A percentile compares a stretch with the other conserved stretches of the same genome.
phyloP scores from a whole-genome alignment of 2,888 invertebrate genomes.

The Cryptophagus acutangulus region DNA sequence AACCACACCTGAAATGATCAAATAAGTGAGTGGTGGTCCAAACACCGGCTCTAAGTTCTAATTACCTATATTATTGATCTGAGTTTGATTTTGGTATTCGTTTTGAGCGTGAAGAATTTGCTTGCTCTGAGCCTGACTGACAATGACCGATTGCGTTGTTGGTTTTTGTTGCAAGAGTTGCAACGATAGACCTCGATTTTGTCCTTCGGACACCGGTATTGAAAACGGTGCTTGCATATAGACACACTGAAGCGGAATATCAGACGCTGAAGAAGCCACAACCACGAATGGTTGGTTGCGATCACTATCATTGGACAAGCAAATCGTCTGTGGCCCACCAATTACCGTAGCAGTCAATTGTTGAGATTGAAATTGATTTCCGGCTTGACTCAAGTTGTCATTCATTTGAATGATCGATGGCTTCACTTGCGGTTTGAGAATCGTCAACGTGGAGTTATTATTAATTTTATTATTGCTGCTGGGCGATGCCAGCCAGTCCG shows the following conservation, averaged over 20 bases:
- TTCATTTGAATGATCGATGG: conserved; percentile 38
- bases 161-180: conserved; percentile 42
- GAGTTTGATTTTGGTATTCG: conserved; percentile 22
- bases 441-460: conserved; percentile 38
- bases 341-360: conserved; percentile 48
- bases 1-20: neutral
- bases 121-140: conserved; percentile 47
- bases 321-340: conserved; percentile 38
- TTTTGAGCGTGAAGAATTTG: conserved; percentile 23
- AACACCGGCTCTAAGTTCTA: too few relatives aligned
- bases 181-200: conserved; percentile 35
- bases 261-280: conserved; percentile 44
- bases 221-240: conserved; percentile 48
- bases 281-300: conserved; percentile 44
- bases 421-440: conserved; percentile 42
- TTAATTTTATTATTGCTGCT: conserved; percentile 23
- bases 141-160: conserved; percentile 53
- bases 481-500: conserved; percentile 34
- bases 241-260: conserved; percentile 48
- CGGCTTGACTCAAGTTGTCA: conserved; percentile 35
- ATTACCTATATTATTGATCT: too few relatives aligned
- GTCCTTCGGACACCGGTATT: conserved; percentile 49
- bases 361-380: conserved; percentile 39
- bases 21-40: too few relatives aligned
- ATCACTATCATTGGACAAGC: conserved; percentile 39